phyloP scores from a whole-genome alignment of 2,113 vertebrate genomes.

The Leucopsar rothschildi region DNA sequence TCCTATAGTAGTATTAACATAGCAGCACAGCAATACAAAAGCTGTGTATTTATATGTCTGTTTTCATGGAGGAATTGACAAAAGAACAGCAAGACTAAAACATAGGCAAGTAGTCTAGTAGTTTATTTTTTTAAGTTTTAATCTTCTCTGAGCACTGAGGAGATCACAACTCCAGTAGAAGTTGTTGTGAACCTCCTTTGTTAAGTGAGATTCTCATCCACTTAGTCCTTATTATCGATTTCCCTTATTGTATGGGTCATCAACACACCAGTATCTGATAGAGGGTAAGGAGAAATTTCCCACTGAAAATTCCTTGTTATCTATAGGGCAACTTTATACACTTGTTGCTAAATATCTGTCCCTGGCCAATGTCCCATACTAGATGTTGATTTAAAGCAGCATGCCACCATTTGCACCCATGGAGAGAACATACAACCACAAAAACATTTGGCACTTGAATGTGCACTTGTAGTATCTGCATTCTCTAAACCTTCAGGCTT shows the following conservation, averaged over 20 bases:
- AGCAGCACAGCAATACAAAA: neutral
- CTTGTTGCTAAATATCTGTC: neutral
- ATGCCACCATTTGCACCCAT: neutral
- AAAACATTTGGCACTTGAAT: neutral
- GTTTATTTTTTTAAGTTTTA: neutral
- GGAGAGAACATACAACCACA: neutral
- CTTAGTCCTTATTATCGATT: neutral
- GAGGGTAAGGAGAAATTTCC: neutral
- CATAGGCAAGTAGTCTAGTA: neutral
- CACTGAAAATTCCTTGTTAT: neutral
- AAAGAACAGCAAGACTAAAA: neutral
- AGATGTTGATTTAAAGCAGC: neutral
- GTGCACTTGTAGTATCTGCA: accelerated
- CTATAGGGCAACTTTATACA: neutral
- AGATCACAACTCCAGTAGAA: neutral
- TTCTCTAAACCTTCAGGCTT: neutral
- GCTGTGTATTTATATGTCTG: accelerated
- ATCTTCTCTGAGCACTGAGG: neutral
- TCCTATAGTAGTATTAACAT: neutral
- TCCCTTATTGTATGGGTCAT: neutral
- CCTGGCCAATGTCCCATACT: too few relatives aligned
- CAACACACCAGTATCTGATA: neutral
- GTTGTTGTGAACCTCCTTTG: neutral
- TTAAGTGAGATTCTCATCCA: neutral
- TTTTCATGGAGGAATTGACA: neutral